Evolutionary conservation across 1,140 invertebrate genomes (phyloP).

Genomic region (Reticulitermes speratus): DNA sequence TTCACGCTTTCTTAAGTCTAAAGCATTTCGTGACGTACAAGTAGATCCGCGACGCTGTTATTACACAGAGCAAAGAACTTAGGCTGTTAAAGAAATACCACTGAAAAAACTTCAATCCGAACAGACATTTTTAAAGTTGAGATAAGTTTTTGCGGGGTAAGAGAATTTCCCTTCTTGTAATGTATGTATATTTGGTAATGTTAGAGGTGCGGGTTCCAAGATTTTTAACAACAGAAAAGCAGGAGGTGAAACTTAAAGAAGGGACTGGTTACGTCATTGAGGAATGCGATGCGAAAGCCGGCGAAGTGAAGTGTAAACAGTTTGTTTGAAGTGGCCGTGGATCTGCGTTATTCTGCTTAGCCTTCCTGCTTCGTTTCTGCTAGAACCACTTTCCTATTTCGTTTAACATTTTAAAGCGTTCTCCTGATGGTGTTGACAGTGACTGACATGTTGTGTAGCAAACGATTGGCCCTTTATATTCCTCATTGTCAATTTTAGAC

Average conservation of each 20-base stretch:
- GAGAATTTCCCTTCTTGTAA: neutral
- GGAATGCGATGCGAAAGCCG: neutral
- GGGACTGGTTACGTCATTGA: neutral
- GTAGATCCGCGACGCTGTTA: neutral
- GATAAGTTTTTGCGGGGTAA: neutral
- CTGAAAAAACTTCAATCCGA: neutral
- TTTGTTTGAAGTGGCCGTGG: neutral
- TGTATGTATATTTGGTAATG: neutral
- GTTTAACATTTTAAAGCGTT: no score
- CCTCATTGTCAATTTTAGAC: no score
- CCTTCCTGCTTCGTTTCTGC: neutral
- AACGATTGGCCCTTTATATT: no score
- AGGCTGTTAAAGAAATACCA: neutral
- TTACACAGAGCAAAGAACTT: neutral
- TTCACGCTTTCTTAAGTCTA: slow-evolving; percentile 4
- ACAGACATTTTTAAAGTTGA: neutral
- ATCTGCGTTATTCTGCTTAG: neutral
- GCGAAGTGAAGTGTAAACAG: neutral
- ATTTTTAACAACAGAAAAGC: neutral
- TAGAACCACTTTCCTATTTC: no score
- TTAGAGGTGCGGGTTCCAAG: neutral
- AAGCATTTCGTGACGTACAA: neutral
- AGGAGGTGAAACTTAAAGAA: neutral
- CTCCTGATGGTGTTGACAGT: no score
- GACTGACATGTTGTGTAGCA: no score